These are phyloP conservation scores for Chelon labrosus DNA, from an alignment of 2,797 vertebrate species.

Conservation along the genomic window DNA sequence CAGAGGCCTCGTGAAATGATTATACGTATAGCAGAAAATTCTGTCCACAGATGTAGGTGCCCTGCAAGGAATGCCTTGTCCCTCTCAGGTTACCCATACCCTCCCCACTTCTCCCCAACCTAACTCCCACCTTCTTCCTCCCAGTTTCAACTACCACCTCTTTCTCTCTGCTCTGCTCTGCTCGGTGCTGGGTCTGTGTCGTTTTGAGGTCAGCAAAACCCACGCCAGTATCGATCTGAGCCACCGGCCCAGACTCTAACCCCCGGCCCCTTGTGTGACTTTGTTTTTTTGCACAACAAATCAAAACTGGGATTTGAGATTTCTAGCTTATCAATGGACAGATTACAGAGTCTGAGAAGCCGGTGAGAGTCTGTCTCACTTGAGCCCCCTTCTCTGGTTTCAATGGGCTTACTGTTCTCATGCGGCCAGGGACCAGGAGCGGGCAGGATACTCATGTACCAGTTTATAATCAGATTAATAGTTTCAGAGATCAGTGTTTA, in stretches of 20 bases:
- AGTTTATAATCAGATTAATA: conserved; percentile 78
- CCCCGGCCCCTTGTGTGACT: neutral
- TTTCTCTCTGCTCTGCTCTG: conserved; percentile 21
- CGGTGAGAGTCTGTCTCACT: conserved; percentile 47
- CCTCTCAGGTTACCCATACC: conserved; percentile 83
- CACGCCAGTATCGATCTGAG: neutral
- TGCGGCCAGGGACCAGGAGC: conserved; percentile 57
- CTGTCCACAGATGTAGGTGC: conserved; percentile 85
- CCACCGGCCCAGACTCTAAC: conserved; percentile 8
- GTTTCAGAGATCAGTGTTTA: conserved; percentile 63
- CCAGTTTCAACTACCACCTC: conserved; percentile 53
- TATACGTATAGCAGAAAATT: conserved; percentile 80
- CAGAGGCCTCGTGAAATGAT: conserved; percentile 66
- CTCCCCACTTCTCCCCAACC: conserved; percentile 59
- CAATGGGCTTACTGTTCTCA: conserved; percentile 73
- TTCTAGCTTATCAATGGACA: conserved; percentile 36
- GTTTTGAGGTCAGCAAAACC: conserved; percentile 40
- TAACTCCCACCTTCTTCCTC: conserved; percentile 62
- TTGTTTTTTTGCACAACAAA: conserved; percentile 32
- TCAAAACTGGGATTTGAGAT: conserved; percentile 30
- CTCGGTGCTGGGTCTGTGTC: neutral
- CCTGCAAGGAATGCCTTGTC: conserved; percentile 82
- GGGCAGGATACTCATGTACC: conserved; percentile 60
- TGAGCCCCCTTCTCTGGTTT: conserved; percentile 67
- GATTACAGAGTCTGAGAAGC: conserved; percentile 63